A percentile compares a stretch with the other conserved stretches of the same genome.
phyloP scores from a whole-genome alignment of 1,140 invertebrate genomes.

The Lamellibrachia luymesi region DNA sequence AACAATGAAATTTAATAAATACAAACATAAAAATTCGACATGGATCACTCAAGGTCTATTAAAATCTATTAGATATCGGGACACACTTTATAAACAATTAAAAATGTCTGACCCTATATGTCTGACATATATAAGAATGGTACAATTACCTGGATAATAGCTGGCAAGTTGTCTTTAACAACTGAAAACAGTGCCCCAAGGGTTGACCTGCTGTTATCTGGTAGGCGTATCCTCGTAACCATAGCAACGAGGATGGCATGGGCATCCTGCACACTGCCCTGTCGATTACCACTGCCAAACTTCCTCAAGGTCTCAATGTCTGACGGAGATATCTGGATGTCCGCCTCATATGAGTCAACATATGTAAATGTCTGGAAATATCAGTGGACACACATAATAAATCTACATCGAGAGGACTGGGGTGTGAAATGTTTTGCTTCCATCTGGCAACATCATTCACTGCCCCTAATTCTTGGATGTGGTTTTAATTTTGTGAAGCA shows the following conservation, averaged over 20 bases:
- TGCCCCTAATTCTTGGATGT: too few species aligned
- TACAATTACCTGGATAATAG: neutral
- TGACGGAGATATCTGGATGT: neutral
- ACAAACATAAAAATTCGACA: too few species aligned
- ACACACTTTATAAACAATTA: too few species aligned
- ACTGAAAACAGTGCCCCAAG: neutral
- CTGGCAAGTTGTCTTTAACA: neutral
- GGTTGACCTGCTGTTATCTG: neutral
- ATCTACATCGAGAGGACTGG: neutral
- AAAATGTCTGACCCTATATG: too few species aligned
- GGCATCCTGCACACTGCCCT: neutral
- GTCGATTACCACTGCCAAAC: neutral
- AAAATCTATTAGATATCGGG: too few species aligned
- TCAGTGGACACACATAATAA: neutral
- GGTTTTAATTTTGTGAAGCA: too few species aligned
- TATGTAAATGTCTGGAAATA: neutral
- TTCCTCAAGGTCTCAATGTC: neutral
- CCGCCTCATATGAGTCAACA: neutral
- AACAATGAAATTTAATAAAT: too few species aligned
- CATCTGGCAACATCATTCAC: too few species aligned
- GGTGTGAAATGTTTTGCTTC: neutral
- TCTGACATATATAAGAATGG: neutral
- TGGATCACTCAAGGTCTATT: too few species aligned
- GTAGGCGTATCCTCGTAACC: neutral
- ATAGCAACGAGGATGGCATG: neutral